These are phyloP conservation scores for Triplophysa yarkandensis DNA, from an alignment of 2,797 vertebrate genomes.

Conservation along the genomic window DNA sequence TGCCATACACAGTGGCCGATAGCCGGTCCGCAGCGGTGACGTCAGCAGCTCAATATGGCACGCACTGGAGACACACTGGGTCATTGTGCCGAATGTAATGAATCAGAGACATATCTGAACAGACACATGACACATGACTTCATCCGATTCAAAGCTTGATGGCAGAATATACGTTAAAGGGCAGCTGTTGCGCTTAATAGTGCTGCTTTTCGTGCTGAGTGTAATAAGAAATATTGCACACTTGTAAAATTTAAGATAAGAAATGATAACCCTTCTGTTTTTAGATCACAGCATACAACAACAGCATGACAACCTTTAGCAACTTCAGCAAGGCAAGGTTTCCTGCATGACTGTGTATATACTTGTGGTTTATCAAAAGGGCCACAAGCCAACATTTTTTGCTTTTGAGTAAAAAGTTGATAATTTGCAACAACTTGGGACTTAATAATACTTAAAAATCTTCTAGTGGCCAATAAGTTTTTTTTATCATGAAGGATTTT, in stretches of 20 bases:
- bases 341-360: constrained; percentile 31
- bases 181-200: not conserved
- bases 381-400: constrained; percentile 33
- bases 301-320: not conserved
- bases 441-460: too few species aligned
- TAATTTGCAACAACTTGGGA: constrained; percentile 24
- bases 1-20: constrained; percentile 49
- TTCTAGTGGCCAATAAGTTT: too few species aligned
- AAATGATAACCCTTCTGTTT: constrained; percentile 1
- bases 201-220: not conserved
- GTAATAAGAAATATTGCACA: not conserved
- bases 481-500: too few species aligned
- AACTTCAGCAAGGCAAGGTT: not conserved
- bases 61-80: constrained; percentile 45
- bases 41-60: constrained; percentile 55
- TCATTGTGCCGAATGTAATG: constrained; percentile 52
- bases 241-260: not conserved
- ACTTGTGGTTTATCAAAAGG: constrained; percentile 44
- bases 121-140: constrained; percentile 36
- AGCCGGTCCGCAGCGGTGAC: constrained; percentile 43
- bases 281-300: not conserved
- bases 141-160: constrained; percentile 34
- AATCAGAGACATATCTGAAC: constrained; percentile 50
- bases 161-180: not conserved
- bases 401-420: constrained; percentile 30